Percentiles rank a stretch among this genome's conserved stretches.
Evolutionary conservation across 1,140 invertebrate genomes (phyloP).

Genomic region (Saxidomus purpurata): DNA sequence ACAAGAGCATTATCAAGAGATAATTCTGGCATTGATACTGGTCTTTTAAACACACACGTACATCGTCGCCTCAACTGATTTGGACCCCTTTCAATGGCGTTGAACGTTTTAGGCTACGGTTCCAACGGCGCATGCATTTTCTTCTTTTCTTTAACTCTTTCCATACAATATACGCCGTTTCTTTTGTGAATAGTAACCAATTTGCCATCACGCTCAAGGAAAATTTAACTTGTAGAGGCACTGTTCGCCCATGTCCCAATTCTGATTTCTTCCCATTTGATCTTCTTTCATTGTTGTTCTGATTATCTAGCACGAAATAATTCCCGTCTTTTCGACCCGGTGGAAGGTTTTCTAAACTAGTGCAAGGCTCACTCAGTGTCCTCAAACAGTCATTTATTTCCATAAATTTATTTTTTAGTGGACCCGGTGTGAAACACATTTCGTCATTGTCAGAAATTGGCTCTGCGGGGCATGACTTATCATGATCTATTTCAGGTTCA

Average conservation of each 20-base stretch:
- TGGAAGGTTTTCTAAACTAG: neutral
- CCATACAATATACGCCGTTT: conserved; percentile 4
- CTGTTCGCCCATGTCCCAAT: neutral
- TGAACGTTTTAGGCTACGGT: neutral
- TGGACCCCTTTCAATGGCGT: neutral
- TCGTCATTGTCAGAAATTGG: too few species aligned
- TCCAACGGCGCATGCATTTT: neutral
- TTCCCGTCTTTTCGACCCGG: neutral
- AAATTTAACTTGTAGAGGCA: neutral
- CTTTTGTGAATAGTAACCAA: too few species aligned
- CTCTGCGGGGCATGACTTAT: too few species aligned
- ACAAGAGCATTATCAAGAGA: neutral
- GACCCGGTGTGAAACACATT: too few species aligned
- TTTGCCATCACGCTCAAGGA: neutral
- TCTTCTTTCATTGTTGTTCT: too few species aligned
- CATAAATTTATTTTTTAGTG: conserved; percentile 15
- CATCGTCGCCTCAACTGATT: conserved; percentile 22
- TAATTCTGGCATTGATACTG: too few species aligned
- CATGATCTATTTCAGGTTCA: too few species aligned
- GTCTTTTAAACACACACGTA: too few species aligned
- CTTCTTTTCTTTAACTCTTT: neutral
- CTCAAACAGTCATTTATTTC: neutral
- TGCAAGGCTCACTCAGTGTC: neutral
- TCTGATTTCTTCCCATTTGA: conserved; percentile 23
- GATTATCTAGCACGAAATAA: conserved; percentile 27